phyloP scores from a whole-genome alignment of 1,140 invertebrate species.

The Oryzaephilus surinamensis region DNA sequence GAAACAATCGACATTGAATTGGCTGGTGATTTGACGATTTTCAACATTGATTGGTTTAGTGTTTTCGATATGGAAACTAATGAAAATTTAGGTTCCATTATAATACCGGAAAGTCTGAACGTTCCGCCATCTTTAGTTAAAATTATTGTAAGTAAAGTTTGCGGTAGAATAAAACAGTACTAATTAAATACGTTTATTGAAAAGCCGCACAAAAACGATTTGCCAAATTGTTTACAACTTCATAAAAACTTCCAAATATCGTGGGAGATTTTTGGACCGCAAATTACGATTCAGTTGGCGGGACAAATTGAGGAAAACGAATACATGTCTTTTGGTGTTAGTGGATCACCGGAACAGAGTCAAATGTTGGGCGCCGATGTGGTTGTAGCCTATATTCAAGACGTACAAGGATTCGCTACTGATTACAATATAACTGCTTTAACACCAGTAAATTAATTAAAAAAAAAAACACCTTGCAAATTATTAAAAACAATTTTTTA shows the following conservation, averaged over 20 bases:
- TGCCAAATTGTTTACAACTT: constrained; percentile 78
- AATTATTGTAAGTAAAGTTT: constrained; percentile 35
- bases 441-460: constrained; percentile 53
- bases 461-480: constrained; percentile 1
- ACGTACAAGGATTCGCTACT: constrained; percentile 55
- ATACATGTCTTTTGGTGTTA: constrained; percentile 81
- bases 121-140: constrained; percentile 72
- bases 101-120: constrained; percentile 70
- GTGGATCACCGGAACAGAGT: constrained; percentile 56
- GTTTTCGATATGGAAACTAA: constrained; percentile 64
- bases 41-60: constrained; percentile 77
- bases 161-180: neutral
- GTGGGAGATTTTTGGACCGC: constrained; percentile 85
- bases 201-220: constrained; percentile 42
- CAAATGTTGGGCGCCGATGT: constrained; percentile 82
- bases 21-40: constrained; percentile 73
- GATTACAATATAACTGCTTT: constrained; percentile 82
- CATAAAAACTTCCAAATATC: constrained; percentile 73
- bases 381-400: constrained; percentile 64
- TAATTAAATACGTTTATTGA: constrained; percentile 13
- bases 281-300: constrained; percentile 77
- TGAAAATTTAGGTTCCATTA: constrained; percentile 64
- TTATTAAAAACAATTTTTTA: too few species aligned
- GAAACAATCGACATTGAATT: constrained; percentile 67
- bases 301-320: constrained; percentile 65